Conservation (phyloP, 2,888 invertebrate species). For the Beris morrisii region DNA sequence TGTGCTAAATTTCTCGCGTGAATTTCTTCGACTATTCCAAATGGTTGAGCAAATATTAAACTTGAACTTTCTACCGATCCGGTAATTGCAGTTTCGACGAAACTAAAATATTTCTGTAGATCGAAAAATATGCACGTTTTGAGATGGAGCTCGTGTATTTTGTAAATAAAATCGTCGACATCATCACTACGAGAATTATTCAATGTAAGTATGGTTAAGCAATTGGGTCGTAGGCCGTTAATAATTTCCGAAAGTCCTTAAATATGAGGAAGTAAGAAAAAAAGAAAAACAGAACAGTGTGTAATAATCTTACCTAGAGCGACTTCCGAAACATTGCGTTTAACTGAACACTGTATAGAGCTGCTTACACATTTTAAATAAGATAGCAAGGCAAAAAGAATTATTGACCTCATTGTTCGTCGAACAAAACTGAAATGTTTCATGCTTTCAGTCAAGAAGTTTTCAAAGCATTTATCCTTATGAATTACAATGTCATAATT, state of each 20-base stretch:
- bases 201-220: conserved; percentile 46
- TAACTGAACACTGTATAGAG: conserved; percentile 8
- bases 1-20: conserved; percentile 47
- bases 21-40: conserved; percentile 46
- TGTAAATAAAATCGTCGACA: conserved; percentile 50
- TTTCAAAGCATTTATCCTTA: too few relatives aligned
- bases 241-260: conserved; percentile 47
- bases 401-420: too few relatives aligned
- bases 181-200: conserved; percentile 42
- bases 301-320: conserved; percentile 5
- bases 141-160: conserved; percentile 48
- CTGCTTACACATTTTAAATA: too few relatives aligned
- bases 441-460: too few relatives aligned
- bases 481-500: too few relatives aligned
- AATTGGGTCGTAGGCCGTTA: conserved; percentile 48
- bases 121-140: conserved; percentile 52
- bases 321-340: conserved; percentile 16
- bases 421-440: too few relatives aligned
- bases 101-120: conserved; percentile 48
- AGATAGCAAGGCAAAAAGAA: too few relatives aligned
- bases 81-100: conserved; percentile 48
- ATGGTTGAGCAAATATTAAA: conserved; percentile 51
- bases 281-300: too few relatives aligned
- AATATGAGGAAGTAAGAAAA: not conserved
- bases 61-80: conserved; percentile 53